Percentiles rank a stretch among this genome's conserved stretches.
Evolutionary conservation across 2,113 vertebrate species (phyloP).

Genomic region (Oncorhynchus keta): DNA sequence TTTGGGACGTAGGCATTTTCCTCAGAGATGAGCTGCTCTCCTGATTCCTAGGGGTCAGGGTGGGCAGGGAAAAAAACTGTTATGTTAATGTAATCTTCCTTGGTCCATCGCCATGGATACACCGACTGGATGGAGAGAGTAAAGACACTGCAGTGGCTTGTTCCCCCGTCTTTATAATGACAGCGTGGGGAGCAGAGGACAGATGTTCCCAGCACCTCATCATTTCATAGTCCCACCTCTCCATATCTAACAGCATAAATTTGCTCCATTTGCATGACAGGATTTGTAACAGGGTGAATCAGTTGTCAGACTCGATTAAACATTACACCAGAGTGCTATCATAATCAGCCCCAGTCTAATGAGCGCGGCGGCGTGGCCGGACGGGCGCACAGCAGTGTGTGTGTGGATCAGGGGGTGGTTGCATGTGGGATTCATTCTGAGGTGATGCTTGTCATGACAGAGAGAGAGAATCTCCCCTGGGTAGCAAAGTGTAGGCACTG

Average conservation of each 20-base stretch:
- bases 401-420: slow-evolving; percentile 60
- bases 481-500: slow-evolving; percentile 79
- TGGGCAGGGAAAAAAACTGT: slow-evolving; percentile 58
- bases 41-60: slow-evolving; percentile 30
- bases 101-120: slow-evolving; percentile 68
- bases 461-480: slow-evolving; percentile 81
- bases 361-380: slow-evolving; percentile 78
- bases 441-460: slow-evolving; percentile 83
- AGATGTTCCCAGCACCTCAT: slow-evolving; percentile 88
- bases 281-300: slow-evolving; percentile 99
- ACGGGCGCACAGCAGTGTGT: slow-evolving; percentile 76
- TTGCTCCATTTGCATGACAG: slow-evolving; percentile 99
- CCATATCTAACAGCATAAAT: slow-evolving; percentile 99
- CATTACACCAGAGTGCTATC: slow-evolving; percentile 97
- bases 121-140: not conserved
- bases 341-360: slow-evolving; percentile 97
- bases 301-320: slow-evolving; percentile 99
- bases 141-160: slow-evolving; percentile 60
- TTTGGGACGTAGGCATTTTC: slow-evolving; percentile 48
- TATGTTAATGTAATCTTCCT: slow-evolving; percentile 85
- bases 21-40: slow-evolving; percentile 42
- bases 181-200: slow-evolving; percentile 85
- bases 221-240: slow-evolving; percentile 98
- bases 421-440: slow-evolving; percentile 65
- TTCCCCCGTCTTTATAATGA: slow-evolving; percentile 93